These are phyloP conservation scores for Centrocercus urophasianus DNA, from an alignment of 2,113 vertebrate species.

Conservation along the genomic window DNA sequence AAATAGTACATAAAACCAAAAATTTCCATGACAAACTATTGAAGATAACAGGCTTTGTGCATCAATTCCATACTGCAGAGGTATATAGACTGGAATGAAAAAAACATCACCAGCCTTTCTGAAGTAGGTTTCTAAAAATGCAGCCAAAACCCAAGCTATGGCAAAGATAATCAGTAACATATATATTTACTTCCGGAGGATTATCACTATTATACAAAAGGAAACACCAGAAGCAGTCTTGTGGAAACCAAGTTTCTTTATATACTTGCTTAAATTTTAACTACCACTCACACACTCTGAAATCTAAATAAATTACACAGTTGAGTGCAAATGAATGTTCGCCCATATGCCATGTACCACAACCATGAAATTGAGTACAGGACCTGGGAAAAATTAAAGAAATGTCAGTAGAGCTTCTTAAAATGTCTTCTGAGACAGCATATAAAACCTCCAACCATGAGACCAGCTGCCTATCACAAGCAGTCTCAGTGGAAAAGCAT, in stretches of 20 bases:
- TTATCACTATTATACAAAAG: not conserved
- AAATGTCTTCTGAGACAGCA: not conserved
- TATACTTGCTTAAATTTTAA: not conserved
- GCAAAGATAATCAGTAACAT: not conserved
- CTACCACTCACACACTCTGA: not conserved
- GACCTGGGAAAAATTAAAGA: not conserved
- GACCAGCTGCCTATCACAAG: not conserved
- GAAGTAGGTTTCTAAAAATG: not conserved
- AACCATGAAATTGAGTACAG: not conserved
- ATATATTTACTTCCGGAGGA: not conserved
- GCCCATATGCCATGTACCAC: not conserved
- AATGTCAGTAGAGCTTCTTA: not conserved
- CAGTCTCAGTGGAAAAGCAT: not conserved
- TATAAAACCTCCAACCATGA: not conserved
- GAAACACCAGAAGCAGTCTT: not conserved
- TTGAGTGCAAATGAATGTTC: not conserved
- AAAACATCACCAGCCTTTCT: not conserved
- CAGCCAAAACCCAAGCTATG: not conserved
- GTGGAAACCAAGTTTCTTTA: not conserved
- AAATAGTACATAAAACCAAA: not conserved
- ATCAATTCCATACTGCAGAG: not conserved
- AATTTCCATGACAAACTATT: not conserved
- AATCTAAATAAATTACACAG: not conserved
- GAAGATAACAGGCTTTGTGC: not conserved
- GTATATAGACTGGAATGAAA: not conserved